These are phyloP conservation scores for Podargus strigoides DNA, from an alignment of 2,797 vertebrate genomes.

Conservation along the genomic window DNA sequence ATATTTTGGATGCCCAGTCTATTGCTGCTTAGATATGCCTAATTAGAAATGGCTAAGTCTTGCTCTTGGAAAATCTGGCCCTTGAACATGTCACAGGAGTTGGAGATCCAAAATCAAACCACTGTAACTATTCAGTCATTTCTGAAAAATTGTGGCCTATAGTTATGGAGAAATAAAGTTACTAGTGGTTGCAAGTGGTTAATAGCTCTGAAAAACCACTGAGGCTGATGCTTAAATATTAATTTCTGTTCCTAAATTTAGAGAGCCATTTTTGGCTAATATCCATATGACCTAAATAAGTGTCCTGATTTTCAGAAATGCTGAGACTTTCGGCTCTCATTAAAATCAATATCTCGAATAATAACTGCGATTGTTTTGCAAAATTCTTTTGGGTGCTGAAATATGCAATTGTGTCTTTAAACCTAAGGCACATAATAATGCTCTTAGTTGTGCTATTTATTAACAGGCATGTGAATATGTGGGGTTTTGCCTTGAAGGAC, in stretches of 20 bases:
- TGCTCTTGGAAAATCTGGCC: background rate
- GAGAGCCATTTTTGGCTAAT: conserved; percentile 4
- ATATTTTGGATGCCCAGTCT: background rate
- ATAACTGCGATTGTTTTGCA: background rate
- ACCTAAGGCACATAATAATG: background rate
- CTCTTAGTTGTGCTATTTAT: background rate
- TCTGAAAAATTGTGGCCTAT: background rate
- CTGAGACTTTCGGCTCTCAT: background rate
- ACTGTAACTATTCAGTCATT: background rate
- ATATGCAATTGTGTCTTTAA: background rate
- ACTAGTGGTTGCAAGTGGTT: background rate
- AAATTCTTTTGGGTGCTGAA: background rate
- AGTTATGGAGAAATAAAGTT: background rate
- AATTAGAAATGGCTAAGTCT: background rate
- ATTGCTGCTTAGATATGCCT: background rate
- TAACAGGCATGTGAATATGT: background rate
- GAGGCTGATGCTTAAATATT: background rate
- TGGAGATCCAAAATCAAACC: background rate
- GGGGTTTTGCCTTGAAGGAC: background rate
- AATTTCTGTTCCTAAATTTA: conserved; percentile 34
- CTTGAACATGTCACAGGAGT: background rate
- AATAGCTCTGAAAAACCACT: background rate
- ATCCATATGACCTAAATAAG: conserved; percentile 41
- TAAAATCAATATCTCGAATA: conserved; percentile 46
- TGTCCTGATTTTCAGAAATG: conserved; percentile 14